Evolutionary conservation across 2,888 invertebrate species (phyloP).

Genomic region (Sclerodermus sp.): DNA sequence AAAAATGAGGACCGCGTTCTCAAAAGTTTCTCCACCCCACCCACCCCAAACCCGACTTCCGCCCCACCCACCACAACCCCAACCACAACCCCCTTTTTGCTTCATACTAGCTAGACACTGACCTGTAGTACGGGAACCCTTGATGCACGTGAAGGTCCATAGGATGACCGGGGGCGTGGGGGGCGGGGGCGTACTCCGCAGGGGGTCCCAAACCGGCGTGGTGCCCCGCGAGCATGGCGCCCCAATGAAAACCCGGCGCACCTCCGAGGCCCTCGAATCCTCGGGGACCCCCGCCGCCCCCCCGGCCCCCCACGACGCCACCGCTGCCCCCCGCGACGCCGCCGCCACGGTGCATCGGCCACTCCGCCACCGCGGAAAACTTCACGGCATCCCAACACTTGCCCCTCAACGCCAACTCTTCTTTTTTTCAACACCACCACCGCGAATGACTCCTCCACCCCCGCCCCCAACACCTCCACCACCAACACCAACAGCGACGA

Average conservation of each 20-base stretch:
- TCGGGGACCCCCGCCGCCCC: background rate
- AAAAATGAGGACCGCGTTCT: no score
- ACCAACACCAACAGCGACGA: no score
- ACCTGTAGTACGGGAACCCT: conserved; percentile 91
- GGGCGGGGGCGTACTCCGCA: conserved; percentile 41
- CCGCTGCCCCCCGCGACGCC: conserved; percentile 51
- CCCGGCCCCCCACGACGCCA: background rate
- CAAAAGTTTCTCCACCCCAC: no score
- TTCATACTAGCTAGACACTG: no score
- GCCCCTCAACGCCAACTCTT: no score
- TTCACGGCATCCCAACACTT: no score
- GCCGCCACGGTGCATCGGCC: conserved; percentile 77
- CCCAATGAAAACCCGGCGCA: conserved; percentile 53
- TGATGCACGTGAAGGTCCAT: conserved; percentile 93
- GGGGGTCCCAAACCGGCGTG: conserved; percentile 51
- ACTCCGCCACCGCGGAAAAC: conserved; percentile 50
- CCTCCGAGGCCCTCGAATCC: conserved; percentile 17
- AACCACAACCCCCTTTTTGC: no score
- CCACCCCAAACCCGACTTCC: no score
- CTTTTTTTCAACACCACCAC: background rate
- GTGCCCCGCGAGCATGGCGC: conserved; percentile 55
- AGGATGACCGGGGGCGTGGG: conserved; percentile 62
- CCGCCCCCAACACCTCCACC: no score
- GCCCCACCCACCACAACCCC: no score
- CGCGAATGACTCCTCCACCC: no score